Percentiles rank a stretch among this genome's conserved stretches.
These are phyloP conservation scores for Aplodontia rufa DNA, from an alignment of 2,113 vertebrate species.

Conservation along the genomic window DNA sequence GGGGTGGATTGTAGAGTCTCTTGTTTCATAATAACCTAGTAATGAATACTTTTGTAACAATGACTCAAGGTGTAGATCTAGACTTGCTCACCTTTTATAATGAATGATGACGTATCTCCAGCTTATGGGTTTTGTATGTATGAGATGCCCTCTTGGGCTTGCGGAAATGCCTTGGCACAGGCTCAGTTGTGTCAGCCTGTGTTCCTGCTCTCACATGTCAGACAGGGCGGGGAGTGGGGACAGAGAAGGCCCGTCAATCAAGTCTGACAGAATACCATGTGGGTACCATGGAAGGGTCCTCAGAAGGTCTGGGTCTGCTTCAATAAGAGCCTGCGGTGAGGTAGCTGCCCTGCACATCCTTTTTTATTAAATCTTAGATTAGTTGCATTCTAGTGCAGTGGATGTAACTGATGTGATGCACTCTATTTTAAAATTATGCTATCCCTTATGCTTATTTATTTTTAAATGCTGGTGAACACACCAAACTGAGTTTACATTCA, in stretches of 20 bases:
- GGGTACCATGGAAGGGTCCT: background rate
- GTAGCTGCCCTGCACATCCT: background rate
- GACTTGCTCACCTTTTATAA: background rate
- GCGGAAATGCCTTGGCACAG: background rate
- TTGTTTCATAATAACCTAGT: constrained; percentile 7
- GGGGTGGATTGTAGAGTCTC: background rate
- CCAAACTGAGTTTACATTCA: background rate
- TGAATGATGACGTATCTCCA: background rate
- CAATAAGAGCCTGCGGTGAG: background rate
- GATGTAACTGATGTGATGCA: background rate
- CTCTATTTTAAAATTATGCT: background rate
- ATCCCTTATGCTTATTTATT: background rate
- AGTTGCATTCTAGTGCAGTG: background rate
- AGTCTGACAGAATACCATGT: background rate
- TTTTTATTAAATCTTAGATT: background rate
- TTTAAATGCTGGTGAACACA: background rate
- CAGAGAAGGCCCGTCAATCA: background rate
- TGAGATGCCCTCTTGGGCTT: background rate
- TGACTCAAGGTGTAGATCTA: background rate
- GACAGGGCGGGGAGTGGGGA: too few relatives aligned
- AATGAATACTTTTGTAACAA: background rate
- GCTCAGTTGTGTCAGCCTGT: background rate
- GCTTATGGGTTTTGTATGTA: background rate
- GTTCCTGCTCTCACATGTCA: background rate
- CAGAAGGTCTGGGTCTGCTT: background rate